These are phyloP conservation scores for Nixonia krombeini DNA, from an alignment of 1,140 invertebrate species.

Conservation along the genomic window DNA sequence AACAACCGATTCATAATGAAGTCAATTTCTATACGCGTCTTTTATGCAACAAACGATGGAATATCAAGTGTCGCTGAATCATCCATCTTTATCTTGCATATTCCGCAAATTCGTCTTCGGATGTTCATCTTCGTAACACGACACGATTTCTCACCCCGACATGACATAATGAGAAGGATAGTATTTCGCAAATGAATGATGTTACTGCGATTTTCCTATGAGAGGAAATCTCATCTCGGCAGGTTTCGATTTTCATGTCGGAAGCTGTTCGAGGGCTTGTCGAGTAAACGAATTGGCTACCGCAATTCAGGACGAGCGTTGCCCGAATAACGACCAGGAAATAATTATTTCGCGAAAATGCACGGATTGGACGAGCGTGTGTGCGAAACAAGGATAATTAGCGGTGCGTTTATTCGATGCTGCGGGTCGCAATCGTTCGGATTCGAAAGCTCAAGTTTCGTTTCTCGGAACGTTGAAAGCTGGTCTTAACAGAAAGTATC, in stretches of 20 bases:
- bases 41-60: too few relatives aligned
- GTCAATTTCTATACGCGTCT: too few relatives aligned
- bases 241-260: constrained; percentile 38
- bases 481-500: too few relatives aligned
- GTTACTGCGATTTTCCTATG: constrained; percentile 35
- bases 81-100: too few relatives aligned
- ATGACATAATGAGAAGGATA: constrained; percentile 27
- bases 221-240: constrained; percentile 39
- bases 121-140: constrained; percentile 14
- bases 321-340: constrained; percentile 32
- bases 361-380: background rate
- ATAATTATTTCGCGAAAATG: constrained; percentile 29
- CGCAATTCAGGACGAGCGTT: constrained; percentile 25
- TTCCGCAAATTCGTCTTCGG: too few relatives aligned
- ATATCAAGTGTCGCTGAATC: too few relatives aligned
- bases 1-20: too few relatives aligned
- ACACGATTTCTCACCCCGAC: constrained; percentile 15
- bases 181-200: constrained; percentile 38
- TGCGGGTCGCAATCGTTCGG: constrained; percentile 11
- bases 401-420: constrained; percentile 11
- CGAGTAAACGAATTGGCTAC: constrained; percentile 34
- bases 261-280: constrained; percentile 35
- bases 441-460: background rate
- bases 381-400: constrained; percentile 21
- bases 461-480: too few relatives aligned